phyloP scores from a whole-genome alignment of 2,797 vertebrate species.

The Silurus aristotelis region DNA sequence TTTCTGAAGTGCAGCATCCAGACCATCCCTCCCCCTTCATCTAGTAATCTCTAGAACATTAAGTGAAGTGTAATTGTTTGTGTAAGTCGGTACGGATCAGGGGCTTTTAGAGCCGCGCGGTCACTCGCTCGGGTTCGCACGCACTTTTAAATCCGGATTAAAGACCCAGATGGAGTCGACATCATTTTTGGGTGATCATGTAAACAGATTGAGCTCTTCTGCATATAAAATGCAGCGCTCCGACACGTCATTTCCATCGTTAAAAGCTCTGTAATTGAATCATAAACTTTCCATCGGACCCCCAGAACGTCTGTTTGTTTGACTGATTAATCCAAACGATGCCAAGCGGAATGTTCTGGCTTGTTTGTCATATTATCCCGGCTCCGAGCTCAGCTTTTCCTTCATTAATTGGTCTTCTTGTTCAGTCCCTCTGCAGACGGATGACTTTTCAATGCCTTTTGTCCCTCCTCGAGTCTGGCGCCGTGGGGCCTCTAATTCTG shows the following conservation, averaged over 20 bases:
- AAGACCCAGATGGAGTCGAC: not conserved
- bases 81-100: conserved; percentile 34
- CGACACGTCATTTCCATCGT: conserved; percentile 62
- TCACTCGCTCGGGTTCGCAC: conserved; percentile 1
- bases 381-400: conserved; percentile 56
- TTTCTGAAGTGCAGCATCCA: conserved; percentile 33
- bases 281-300: conserved; percentile 68
- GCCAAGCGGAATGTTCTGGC: conserved; percentile 82
- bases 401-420: conserved; percentile 44
- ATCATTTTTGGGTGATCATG: not conserved
- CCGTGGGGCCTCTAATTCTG: conserved; percentile 52
- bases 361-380: conserved; percentile 75
- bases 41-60: conserved; percentile 29
- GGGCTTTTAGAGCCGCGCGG: conserved; percentile 10
- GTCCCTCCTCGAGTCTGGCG: conserved; percentile 37
- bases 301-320: conserved; percentile 74
- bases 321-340: conserved; percentile 79
- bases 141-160: not conserved
- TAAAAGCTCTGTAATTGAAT: conserved; percentile 79
- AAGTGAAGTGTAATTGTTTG: conserved; percentile 25
- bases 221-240: not conserved
- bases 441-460: conserved; percentile 54
- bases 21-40: not conserved
- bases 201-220: not conserved
- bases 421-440: conserved; percentile 36